Percentiles rank a stretch among this genome's conserved stretches.
Conservation (phyloP, 2,113 vertebrate species). For the Axis porcinus region DNA sequence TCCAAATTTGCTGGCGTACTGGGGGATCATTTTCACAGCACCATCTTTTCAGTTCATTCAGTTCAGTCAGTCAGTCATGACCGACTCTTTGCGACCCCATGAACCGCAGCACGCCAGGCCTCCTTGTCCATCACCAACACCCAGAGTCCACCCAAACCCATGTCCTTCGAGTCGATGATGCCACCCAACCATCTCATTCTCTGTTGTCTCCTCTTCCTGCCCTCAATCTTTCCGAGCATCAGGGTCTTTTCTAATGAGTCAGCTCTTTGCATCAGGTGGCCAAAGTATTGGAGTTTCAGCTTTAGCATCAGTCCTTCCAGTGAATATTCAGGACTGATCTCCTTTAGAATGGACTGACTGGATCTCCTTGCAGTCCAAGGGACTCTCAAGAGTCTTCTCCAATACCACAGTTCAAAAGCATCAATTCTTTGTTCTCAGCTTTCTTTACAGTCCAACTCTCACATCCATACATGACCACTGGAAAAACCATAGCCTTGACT, state of each 20-base stretch:
- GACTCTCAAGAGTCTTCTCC: background rate
- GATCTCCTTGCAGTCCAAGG: background rate
- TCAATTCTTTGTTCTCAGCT: background rate
- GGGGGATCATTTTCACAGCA: too few relatives aligned
- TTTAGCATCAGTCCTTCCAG: background rate
- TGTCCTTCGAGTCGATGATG: accelerated
- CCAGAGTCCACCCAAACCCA: background rate
- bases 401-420: background rate
- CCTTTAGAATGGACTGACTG: background rate
- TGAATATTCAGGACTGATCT: background rate
- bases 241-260: background rate
- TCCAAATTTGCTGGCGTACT: too few relatives aligned
- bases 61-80: accelerated
- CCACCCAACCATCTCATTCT: background rate
- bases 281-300: background rate
- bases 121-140: background rate
- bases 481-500: background rate
- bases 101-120: accelerated
- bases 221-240: background rate
- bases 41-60: background rate
- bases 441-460: background rate
- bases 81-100: background rate
- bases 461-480: background rate
- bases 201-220: background rate
- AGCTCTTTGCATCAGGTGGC: background rate